phyloP scores from a whole-genome alignment of 2,113 vertebrate genomes.

The Protomyctophum bolini region DNA sequence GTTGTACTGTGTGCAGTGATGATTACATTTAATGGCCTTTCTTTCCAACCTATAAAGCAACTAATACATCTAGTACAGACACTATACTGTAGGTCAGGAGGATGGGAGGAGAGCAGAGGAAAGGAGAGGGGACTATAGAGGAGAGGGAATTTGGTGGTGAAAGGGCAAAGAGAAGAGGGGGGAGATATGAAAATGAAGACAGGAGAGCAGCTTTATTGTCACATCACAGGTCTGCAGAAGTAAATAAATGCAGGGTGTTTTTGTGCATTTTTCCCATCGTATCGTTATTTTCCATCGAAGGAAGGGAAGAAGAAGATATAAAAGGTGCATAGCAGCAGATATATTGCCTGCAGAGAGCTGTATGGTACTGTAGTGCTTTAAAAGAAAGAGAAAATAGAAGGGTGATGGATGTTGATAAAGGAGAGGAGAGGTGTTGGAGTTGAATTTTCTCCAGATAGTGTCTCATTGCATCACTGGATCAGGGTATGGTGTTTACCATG shows the following conservation, averaged over 20 bases:
- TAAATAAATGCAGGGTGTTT: no score
- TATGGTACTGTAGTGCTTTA: no score
- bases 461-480: conserved; percentile 45
- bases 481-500: conserved; percentile 29
- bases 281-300: not conserved
- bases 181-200: not conserved
- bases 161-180: not conserved
- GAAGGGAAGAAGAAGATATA: not conserved
- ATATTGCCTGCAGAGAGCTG: conserved; percentile 1
- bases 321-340: no score
- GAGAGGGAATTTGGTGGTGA: not conserved
- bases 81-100: not conserved
- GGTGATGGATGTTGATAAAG: conserved; percentile 14
- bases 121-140: not conserved
- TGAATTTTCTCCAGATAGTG: conserved; percentile 34
- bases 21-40: not conserved
- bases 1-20: conserved; percentile 25
- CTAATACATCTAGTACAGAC: no score
- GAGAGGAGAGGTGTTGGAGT: conserved; percentile 11
- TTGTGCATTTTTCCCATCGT: no score
- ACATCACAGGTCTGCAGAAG: no score
- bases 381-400: conserved; percentile 9
- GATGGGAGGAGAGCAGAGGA: not conserved
- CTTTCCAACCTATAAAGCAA: conserved; percentile 2
- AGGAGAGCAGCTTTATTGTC: no score